Conservation (phyloP, 2,797 vertebrate species). For the Microctenopoma stevenorrisi region DNA sequence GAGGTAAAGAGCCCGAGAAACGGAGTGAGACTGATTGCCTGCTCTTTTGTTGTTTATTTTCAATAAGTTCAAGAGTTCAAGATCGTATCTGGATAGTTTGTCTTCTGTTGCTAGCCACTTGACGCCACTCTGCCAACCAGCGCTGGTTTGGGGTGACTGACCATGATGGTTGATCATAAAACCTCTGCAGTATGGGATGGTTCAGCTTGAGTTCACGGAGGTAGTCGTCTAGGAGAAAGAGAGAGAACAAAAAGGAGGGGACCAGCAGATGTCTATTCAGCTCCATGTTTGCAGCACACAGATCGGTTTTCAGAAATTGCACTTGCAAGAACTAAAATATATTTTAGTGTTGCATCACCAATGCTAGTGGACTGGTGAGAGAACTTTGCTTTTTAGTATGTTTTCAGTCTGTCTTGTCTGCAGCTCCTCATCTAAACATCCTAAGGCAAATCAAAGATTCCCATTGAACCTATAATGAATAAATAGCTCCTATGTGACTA, state of each 20-base stretch:
- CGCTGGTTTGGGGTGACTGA: slow-evolving; percentile 80
- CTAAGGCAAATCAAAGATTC: slow-evolving; percentile 71
- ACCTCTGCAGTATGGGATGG: slow-evolving; percentile 58
- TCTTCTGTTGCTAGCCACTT: slow-evolving; percentile 73
- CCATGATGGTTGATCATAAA: slow-evolving; percentile 78
- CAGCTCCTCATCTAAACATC: slow-evolving; percentile 72
- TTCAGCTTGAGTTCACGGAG: slow-evolving; percentile 79
- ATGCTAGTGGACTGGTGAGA: not conserved
- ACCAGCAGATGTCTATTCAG: slow-evolving; percentile 30
- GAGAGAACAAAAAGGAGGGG: slow-evolving; percentile 22
- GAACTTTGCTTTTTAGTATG: slow-evolving; percentile 14
- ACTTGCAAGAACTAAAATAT: slow-evolving; percentile 29
- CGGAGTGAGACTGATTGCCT: slow-evolving; percentile 61
- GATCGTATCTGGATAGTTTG: slow-evolving; percentile 73
- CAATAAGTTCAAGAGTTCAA: slow-evolving; percentile 79
- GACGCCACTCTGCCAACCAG: slow-evolving; percentile 78
- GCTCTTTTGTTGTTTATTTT: slow-evolving; percentile 52
- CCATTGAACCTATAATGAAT: slow-evolving; percentile 78
- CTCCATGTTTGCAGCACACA: slow-evolving; percentile 34
- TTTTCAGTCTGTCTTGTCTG: slow-evolving; percentile 52
- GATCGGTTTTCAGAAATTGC: slow-evolving; percentile 50
- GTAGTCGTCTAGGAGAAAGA: slow-evolving; percentile 48
- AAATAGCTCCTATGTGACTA: slow-evolving; percentile 81
- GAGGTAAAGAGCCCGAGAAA: slow-evolving; percentile 43
- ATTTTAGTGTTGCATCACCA: slow-evolving; percentile 4